Conservation (phyloP, 2,888 invertebrate genomes). For the Rhodophaea formosa region DNA sequence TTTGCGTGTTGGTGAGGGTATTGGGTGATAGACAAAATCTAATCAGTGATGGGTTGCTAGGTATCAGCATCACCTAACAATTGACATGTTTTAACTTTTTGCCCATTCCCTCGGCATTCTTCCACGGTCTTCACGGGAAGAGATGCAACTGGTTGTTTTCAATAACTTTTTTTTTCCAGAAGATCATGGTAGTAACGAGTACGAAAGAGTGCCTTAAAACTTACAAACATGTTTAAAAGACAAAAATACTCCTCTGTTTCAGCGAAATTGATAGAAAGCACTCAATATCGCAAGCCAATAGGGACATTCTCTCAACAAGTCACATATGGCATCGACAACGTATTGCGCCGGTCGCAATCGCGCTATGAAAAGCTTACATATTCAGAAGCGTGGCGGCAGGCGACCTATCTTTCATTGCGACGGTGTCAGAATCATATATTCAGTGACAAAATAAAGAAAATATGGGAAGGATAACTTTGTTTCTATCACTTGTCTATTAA, state of each 20-base stretch:
- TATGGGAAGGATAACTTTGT: background rate
- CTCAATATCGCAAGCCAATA: background rate
- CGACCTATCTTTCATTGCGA: constrained; percentile 14
- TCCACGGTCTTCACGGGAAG: no score
- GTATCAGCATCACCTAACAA: no score
- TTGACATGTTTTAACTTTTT: no score
- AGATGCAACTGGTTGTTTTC: no score
- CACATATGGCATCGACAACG: constrained; percentile 19
- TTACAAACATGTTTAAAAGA: background rate
- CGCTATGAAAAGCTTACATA: constrained; percentile 30
- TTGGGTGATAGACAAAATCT: no score
- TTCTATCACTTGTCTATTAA: background rate
- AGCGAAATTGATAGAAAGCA: background rate
- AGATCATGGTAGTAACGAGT: no score
- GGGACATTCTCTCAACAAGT: background rate
- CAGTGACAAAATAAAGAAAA: background rate
- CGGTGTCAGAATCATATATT: constrained; percentile 23
- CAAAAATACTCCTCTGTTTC: background rate
- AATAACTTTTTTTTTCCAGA: no score
- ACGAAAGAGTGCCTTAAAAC: background rate
- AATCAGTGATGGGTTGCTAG: no score
- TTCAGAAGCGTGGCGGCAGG: constrained; percentile 18
- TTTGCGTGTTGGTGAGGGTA: no score
- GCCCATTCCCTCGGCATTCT: no score
- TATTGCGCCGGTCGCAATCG: constrained; percentile 21